Base-by-base conservation (phyloP, 2,888 invertebrate species). In the Chydorus sphaericus region DNA sequence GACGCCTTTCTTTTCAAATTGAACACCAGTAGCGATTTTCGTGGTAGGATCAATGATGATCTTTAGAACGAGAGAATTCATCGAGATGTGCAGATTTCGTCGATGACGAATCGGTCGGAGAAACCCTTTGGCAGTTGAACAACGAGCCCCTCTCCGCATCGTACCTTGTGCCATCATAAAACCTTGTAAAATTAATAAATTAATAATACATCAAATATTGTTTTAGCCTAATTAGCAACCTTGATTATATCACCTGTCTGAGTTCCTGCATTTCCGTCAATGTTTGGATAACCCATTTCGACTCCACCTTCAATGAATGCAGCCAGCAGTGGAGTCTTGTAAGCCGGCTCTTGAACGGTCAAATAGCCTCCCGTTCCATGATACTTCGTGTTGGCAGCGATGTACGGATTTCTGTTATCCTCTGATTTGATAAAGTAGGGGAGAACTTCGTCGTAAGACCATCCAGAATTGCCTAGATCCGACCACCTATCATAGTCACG, bases 401-500 rank as follows among this genome's bases (percentile, higher is more conserved):
- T 72, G 66, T 90, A 90, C 0, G 90, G 90, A 68, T 87, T 92
- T 61, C 85, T 75, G 70, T 89, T 90, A 67, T 91, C 90, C 68
- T 88, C 75, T 0, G 88, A 88, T 68, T 91, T 91, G 66, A 81
- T 82, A 66, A 85, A 88, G 65, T 85, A 86, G n/a, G 62, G 62
- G 2, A 61, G 54, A 2, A 89, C 83, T 61, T 85, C 78, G 37
- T 82, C 76, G 69, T 85, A 89, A 8, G 81, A 80, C 93, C 93
- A 93, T 10, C 91, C 92, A 0, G 77, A 74, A 67, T 89, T 89
- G 1, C 91, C 92, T 36, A 82, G 71, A 0, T 76, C 74, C 31
- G 84, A 85, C 92, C 92, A 93, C 26, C 79, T 75, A 67, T 91
- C 87, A 71, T 88, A 93, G 66, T 92, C 91, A 58, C 80, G 79